Conservation (phyloP, 1,140 invertebrate species). For the Hyles euphorbiae region DNA sequence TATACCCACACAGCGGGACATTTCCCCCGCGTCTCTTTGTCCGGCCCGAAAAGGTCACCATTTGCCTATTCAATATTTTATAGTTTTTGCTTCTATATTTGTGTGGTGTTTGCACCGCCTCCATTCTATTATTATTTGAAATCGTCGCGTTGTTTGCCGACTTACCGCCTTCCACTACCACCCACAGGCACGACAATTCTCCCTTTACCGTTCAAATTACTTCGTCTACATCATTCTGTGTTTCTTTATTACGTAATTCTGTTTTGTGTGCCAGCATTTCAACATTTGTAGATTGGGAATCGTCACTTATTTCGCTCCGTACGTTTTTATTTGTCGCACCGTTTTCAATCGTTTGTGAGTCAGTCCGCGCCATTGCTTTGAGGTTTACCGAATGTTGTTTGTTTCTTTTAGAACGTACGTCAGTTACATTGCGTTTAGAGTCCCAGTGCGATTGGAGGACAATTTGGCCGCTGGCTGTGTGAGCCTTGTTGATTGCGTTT, state of each 20-base stretch:
- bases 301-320: constrained; percentile 50
- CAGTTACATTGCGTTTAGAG: constrained; percentile 41
- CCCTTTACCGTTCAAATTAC: neutral
- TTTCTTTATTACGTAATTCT: constrained; percentile 14
- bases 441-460: neutral
- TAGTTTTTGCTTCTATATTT: constrained; percentile 46
- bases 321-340: constrained; percentile 44
- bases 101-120: constrained; percentile 39
- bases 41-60: constrained; percentile 50
- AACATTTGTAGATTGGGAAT: constrained; percentile 26
- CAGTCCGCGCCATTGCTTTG: constrained; percentile 44
- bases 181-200: constrained; percentile 39
- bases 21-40: constrained; percentile 50
- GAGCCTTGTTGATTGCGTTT: neutral
- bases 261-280: constrained; percentile 11
- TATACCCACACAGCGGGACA: constrained; percentile 45
- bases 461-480: neutral
- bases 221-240: neutral
- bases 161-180: constrained; percentile 53
- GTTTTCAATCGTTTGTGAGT: constrained; percentile 52
- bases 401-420: constrained; percentile 38
- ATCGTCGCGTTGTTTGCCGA: constrained; percentile 59
- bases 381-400: constrained; percentile 35
- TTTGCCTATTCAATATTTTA: constrained; percentile 37
- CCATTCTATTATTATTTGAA: constrained; percentile 42